A percentile compares a stretch with the other conserved stretches of the same genome.
Evolutionary conservation across 2,888 invertebrate genomes (phyloP).

Genomic region (Limnephilus auricula): DNA sequence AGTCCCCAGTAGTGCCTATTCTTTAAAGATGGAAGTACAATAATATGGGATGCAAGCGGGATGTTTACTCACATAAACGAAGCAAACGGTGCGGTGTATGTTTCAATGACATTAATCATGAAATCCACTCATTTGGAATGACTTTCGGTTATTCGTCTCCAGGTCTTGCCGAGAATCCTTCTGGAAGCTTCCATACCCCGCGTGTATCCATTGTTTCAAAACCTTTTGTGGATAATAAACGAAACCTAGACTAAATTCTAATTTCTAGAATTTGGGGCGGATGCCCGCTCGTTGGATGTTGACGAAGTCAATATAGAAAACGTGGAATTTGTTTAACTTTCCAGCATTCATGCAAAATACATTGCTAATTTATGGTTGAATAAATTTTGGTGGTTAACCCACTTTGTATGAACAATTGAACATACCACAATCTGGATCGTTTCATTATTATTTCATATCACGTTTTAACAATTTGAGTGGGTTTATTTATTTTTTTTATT

Average conservation of each 20-base stretch:
- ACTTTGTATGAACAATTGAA: background rate
- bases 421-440: background rate
- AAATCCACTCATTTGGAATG: background rate
- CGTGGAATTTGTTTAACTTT: background rate
- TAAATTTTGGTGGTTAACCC: background rate
- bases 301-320: background rate
- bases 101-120: background rate
- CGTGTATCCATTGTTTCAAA: constrained; percentile 1
- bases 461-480: background rate
- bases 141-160: background rate
- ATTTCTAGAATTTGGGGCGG: background rate
- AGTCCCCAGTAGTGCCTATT: background rate
- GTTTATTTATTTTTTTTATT: too few species aligned
- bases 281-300: background rate
- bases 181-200: background rate
- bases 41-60: background rate
- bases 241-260: background rate
- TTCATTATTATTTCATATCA: background rate
- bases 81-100: background rate
- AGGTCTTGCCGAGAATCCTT: background rate
- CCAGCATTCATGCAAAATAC: background rate
- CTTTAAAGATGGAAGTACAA: background rate
- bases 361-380: too few species aligned
- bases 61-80: background rate
- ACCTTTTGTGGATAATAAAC: constrained; percentile 16